Conservation (phyloP, 2,797 vertebrate species). For the Molossus alvarezi region DNA sequence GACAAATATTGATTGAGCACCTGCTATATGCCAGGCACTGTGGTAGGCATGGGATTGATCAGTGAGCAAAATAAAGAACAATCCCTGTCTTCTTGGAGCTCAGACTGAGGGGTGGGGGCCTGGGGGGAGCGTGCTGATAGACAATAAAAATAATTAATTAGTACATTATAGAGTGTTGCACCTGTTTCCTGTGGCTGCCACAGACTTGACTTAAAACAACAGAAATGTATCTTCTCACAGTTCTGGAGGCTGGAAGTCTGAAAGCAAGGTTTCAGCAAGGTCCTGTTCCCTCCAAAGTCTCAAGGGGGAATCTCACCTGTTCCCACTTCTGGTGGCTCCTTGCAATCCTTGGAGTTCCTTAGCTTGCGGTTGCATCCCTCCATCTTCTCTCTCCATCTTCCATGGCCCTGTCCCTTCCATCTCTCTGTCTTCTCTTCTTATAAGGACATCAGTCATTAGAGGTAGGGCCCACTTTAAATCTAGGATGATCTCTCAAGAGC, state of each 20-base stretch:
- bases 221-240: neutral
- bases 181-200: neutral
- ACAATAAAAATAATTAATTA: constrained; percentile 17
- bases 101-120: too few relatives aligned
- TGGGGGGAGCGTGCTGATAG: neutral
- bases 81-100: neutral
- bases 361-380: neutral
- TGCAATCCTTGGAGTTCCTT: neutral
- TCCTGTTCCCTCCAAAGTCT: neutral
- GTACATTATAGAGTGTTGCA: neutral
- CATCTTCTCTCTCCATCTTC: neutral
- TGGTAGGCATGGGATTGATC: neutral
- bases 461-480: neutral
- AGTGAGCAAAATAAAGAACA: neutral
- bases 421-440: neutral
- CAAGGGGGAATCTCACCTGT: neutral
- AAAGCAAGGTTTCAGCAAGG: neutral
- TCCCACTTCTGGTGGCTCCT: neutral
- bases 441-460: neutral
- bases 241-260: neutral
- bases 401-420: neutral
- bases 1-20: neutral
- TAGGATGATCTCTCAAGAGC: neutral
- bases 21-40: neutral
- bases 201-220: neutral